Base-by-base conservation (phyloP, 2,113 vertebrate genomes). In the Maccullochella peelii region DNA sequence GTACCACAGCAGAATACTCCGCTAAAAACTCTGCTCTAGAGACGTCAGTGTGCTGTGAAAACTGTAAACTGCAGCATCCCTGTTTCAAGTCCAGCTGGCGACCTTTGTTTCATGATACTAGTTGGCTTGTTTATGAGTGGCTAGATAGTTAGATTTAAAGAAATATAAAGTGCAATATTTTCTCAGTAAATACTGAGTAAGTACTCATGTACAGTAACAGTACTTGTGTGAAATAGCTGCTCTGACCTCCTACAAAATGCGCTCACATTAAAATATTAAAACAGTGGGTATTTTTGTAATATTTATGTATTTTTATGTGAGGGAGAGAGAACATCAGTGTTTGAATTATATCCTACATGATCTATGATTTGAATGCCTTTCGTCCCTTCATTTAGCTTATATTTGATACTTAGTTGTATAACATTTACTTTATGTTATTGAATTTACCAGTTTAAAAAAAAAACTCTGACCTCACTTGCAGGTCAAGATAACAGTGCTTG, bases 401-500 rank as follows among this genome's bases (percentile, higher is more conserved):
- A 54, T 55, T 55, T 77, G 7, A 42, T 20, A 18, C 8, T 15
- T 25, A 54, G 36, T 40, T 57, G 52, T 25, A 2, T 25, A 11
- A 36, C 20, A 21, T 21, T 67, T 1, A 27, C n/a, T 8, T 30
- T 15, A 30, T 9, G 16, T 49, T 4, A 38, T n/a, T 66, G 14
- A 23, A 67, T 42, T 67, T 30, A 59, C 21, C 9, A 47, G 16
- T 18, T 47, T 1, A 30, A 23, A 54, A 66, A 33, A 15, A 8
- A 14, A 66, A 36, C 16, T 3, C 23, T 47, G 30, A 59, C 15
- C 7, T 63, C 33, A 63, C 66, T 77, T 81, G 8, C 67, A 98
- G 97, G 96, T 97, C 83, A 99, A 97, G 91, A 95, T 99, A 91
- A 97, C 95, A 42, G 88, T 97, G 21, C 94, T 99, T 44, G 96